Base-by-base conservation (phyloP, 2,113 vertebrate genomes). In the Malurus cyaneus region DNA sequence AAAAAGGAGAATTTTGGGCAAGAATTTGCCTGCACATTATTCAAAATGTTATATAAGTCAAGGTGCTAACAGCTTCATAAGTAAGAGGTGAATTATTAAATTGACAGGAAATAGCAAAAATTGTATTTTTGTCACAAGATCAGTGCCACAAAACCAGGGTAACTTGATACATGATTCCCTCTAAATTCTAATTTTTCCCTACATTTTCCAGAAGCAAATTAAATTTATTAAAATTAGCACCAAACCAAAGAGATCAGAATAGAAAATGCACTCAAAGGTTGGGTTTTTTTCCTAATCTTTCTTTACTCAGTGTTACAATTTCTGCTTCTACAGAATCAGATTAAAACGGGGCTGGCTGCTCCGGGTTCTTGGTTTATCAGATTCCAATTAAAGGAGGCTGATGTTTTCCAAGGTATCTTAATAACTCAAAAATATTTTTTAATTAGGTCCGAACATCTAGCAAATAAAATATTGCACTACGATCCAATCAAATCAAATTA, bases 401-500 rank as follows among this genome's bases (percentile, higher is more conserved):
- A 39, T 41, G 50, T 62, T 93, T 88, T 82, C 50, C 21, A 31
- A 29, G 25, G 86, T 13, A 26, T 73, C 88, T 76, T 66, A 89
- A 44, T 36, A 66, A 6, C 34, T 62, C 64, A 61, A 59, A 94
- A 83, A 64, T 41, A 52, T 25, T 82, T 67, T 71, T 86, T 74
- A 81, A 94, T 88, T 70, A 90, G 36, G 44, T 49, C 60, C n/a
- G 71, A 74, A 70, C 59, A 88, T 73, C 87, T 62, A 66, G 44
- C 52, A 93, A 90, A 86, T 74, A 61, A 89, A 97, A 88, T 60
- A 70, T 9, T 64, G 47, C 56, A 2, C n/a, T 52, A 34, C 39
- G 29, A 56, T 44, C 46, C 18, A 8, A 82, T 60, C 24, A 44
- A 92, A 86, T 39, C 15, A 19, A 86, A 90, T 86, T 53, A 86